Percentiles rank a stretch among this genome's conserved stretches.
These are phyloP conservation scores for Cotesia congregata DNA, from an alignment of 2,888 invertebrate species.

Conservation along the genomic window DNA sequence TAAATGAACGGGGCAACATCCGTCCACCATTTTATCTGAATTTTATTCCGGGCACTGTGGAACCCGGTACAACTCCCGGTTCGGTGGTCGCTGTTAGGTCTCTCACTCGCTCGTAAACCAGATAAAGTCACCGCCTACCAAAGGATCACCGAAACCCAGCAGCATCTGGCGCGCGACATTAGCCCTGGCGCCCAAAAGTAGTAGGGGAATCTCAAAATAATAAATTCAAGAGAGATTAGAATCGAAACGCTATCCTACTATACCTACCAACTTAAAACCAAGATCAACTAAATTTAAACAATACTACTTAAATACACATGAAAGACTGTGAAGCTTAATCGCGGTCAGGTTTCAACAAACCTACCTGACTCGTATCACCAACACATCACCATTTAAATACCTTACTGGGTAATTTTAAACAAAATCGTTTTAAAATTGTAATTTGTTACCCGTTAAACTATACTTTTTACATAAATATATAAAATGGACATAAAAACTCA, in stretches of 20 bases:
- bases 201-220: conserved; percentile 58
- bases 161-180: conserved; percentile 53
- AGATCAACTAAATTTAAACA: neutral
- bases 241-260: conserved; percentile 50
- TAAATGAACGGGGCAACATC: conserved; percentile 33
- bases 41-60: conserved; percentile 45
- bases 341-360: neutral
- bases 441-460: neutral
- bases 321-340: conserved; percentile 1
- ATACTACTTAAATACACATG: neutral
- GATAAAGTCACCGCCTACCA: conserved; percentile 70
- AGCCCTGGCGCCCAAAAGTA: conserved; percentile 64
- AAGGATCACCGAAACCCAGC: conserved; percentile 64
- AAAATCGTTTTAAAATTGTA: neutral
- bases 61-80: conserved; percentile 40
- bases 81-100: conserved; percentile 11
- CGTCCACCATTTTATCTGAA: conserved; percentile 60
- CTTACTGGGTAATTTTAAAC: neutral
- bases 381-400: neutral
- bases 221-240: conserved; percentile 66
- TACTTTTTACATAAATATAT: neutral
- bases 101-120: conserved; percentile 67
- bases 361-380: conserved; percentile 1
- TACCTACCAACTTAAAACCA: neutral
- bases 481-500: neutral